Base-by-base conservation (phyloP, 1,140 invertebrate species). In the Agraylea sexmaculata region DNA sequence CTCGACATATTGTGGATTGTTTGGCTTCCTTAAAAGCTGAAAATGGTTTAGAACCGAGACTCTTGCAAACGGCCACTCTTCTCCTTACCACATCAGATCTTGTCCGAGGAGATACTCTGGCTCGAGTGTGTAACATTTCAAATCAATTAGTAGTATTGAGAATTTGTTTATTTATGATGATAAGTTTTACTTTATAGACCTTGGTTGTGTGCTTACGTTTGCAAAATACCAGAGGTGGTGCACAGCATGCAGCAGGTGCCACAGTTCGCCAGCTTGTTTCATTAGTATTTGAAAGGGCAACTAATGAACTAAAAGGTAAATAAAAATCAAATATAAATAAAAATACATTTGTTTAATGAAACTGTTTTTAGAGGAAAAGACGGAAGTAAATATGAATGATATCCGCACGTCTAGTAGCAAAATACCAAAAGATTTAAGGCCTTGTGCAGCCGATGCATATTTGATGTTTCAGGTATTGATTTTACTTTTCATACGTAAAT, bases 211-310 rank as follows among this genome's bases (percentile, higher is more conserved):
- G 93, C 66, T 93, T 98, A 60, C 78, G 91, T 6, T 74, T 98
- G 45, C 90, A 97, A 60, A 90, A 41, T 13, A 44, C 47, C 3
- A 39, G 37, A 17, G 43, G 47, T 12, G 47, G 86, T 39, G 93
- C 90, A 28, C 88, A 90, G 19, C 97, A 97, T 58, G 94, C 93
- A 29, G 93, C 94, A 2, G 91, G 91, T 18, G 95, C 95, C 8
- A 96, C 93, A 17, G 88, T 98, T 3, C 69, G 94, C 30, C 95
- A 99, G 58, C 66, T 98, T 29, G 91, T 97, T n/a, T 89, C 88
- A 28, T 68, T 91, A 29, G 90, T 99, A 1, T 98, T 97, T 72
- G 95, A 99, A 60, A 68, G 94, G 40, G 90, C 94, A 11, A 71
- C 47, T 19, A 38, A 42, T 10, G 47, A 49, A 16, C 46, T 31